phyloP scores from a whole-genome alignment of 2,113 vertebrate species.

The Phasianus colchicus region DNA sequence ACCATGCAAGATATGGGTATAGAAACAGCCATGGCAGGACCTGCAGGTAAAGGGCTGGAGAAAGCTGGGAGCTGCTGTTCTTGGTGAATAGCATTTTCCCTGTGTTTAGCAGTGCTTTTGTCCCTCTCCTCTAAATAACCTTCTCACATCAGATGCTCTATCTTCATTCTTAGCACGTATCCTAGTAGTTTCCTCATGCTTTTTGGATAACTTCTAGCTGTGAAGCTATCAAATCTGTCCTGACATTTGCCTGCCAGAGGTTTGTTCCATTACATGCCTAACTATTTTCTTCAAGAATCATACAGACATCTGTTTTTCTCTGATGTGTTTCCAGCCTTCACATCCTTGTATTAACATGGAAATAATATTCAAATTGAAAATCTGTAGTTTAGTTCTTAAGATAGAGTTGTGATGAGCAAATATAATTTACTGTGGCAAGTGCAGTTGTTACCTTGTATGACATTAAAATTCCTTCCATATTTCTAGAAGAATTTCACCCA shows the following conservation, averaged over 20 bases:
- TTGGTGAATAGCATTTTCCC: neutral
- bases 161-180: neutral
- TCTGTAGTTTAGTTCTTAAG: neutral
- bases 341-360: neutral
- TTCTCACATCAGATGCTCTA: neutral
- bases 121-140: neutral
- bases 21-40: neutral
- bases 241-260: neutral
- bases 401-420: neutral
- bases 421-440: neutral
- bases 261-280: neutral
- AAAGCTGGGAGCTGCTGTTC: neutral
- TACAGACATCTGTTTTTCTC: neutral
- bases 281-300: neutral
- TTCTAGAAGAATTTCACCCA: neutral
- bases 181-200: neutral
- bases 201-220: neutral
- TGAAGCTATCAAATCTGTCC: neutral
- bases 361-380: neutral
- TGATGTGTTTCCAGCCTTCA: neutral
- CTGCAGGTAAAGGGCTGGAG: neutral
- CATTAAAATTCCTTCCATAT: neutral
- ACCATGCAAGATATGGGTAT: accelerated
- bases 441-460: neutral
- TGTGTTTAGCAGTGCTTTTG: neutral